A percentile compares a stretch with the other conserved stretches of the same genome.
Conservation (phyloP, 2,888 invertebrate species). For the Chouioia cunea region DNA sequence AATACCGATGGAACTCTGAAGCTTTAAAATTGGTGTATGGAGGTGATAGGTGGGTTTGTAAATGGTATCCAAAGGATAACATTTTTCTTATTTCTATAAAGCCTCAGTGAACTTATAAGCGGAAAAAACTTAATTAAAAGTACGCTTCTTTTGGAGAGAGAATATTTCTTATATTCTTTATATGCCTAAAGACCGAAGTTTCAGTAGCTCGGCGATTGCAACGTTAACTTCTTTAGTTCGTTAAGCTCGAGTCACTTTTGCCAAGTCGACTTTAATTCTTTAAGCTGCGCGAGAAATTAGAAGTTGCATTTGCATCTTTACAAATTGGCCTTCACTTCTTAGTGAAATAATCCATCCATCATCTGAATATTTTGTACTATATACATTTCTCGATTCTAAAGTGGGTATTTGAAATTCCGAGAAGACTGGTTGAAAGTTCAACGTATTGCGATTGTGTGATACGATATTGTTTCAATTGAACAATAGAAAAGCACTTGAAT, state of each 20-base stretch:
- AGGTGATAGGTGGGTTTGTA: too few relatives aligned
- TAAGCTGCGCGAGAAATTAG: conserved; percentile 32
- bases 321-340: not conserved
- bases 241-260: conserved; percentile 29
- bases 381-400: too few relatives aligned
- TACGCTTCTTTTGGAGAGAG: not conserved
- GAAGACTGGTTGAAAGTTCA: too few relatives aligned
- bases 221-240: conserved; percentile 36
- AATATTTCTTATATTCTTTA: conserved; percentile 22
- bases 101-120: too few relatives aligned
- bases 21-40: too few relatives aligned
- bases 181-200: conserved; percentile 15
- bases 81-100: too few relatives aligned
- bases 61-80: too few relatives aligned
- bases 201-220: not conserved
- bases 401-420: too few relatives aligned
- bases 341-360: conserved; percentile 23
- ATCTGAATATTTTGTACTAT: not conserved
- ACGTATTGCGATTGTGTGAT: too few relatives aligned
- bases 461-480: too few relatives aligned
- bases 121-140: conserved; percentile 12
- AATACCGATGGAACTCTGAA: too few relatives aligned
- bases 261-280: conserved; percentile 36
- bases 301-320: conserved; percentile 19
- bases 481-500: too few relatives aligned